Evolutionary conservation across 2,113 vertebrate species (phyloP).

Genomic region (Platysternon megacephalum): DNA sequence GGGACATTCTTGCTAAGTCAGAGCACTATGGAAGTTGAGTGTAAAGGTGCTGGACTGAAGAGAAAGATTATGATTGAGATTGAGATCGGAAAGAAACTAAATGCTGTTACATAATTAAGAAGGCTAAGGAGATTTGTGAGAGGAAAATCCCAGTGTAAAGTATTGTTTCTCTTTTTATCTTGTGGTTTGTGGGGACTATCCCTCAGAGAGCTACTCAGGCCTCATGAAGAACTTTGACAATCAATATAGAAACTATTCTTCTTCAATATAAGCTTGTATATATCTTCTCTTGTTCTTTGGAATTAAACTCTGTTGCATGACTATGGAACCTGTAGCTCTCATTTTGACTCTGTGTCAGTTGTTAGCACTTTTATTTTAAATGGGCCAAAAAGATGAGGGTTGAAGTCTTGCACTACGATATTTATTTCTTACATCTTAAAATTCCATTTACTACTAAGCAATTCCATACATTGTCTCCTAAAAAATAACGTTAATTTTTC

Average conservation of each 20-base stretch:
- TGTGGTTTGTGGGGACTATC: rapidly evolving
- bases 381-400: not conserved
- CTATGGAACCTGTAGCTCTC: not conserved
- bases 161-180: not conserved
- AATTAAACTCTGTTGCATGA: not conserved
- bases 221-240: not conserved
- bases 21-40: not conserved
- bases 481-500: not conserved
- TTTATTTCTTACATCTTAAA: not conserved
- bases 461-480: not conserved
- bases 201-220: not conserved
- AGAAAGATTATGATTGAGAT: not conserved
- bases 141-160: not conserved
- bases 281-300: not conserved
- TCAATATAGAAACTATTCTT: not conserved
- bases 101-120: not conserved
- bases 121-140: not conserved
- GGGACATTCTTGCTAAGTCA: not conserved
- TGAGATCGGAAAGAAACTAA: not conserved
- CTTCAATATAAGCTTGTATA: not conserved
- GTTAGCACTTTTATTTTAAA: not conserved
- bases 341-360: not conserved
- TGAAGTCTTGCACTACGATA: not conserved
- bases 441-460: not conserved
- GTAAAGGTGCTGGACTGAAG: not conserved